Evolutionary conservation across 2,888 invertebrate species (phyloP).

Genomic region (Pachydiplax longipennis): DNA sequence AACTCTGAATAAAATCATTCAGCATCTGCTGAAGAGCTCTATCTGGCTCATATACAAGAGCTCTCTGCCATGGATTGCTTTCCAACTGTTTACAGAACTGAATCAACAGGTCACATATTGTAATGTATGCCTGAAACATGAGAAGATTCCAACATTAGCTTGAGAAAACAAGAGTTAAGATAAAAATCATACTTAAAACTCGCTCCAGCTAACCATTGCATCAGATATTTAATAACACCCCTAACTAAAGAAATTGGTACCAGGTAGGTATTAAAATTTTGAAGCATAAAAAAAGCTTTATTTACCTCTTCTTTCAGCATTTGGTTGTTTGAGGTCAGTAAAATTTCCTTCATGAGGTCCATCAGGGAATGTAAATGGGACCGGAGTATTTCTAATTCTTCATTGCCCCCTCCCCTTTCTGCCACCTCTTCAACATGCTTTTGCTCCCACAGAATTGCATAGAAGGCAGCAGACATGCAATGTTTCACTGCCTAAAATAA

Average conservation of each 20-base stretch:
- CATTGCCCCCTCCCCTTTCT: slow-evolving; percentile 65
- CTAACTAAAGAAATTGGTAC: not conserved
- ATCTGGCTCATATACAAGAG: slow-evolving; percentile 83
- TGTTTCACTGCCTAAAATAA: slow-evolving; percentile 72
- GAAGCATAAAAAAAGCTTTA: slow-evolving; percentile 28
- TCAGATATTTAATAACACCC: not conserved
- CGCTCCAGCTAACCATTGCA: no score
- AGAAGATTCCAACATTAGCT: slow-evolving; percentile 26
- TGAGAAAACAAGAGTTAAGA: not conserved
- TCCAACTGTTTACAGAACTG: slow-evolving; percentile 87
- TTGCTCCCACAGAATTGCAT: slow-evolving; percentile 88
- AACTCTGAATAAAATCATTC: slow-evolving; percentile 89
- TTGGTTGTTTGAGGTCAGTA: slow-evolving; percentile 71
- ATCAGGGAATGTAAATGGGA: slow-evolving; percentile 79
- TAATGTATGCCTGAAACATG: slow-evolving; percentile 79
- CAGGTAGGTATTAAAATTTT: not conserved
- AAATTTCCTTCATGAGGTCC: slow-evolving; percentile 73
- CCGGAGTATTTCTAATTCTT: slow-evolving; percentile 68
- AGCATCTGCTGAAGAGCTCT: slow-evolving; percentile 79
- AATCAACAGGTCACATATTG: slow-evolving; percentile 94
- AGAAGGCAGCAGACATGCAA: slow-evolving; percentile 80
- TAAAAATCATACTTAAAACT: no score
- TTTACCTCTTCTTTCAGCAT: slow-evolving; percentile 77
- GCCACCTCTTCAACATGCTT: slow-evolving; percentile 79
- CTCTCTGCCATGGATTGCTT: slow-evolving; percentile 56